Conservation (phyloP, 2,797 vertebrate genomes). For the Anolis apletophallus region DNA sequence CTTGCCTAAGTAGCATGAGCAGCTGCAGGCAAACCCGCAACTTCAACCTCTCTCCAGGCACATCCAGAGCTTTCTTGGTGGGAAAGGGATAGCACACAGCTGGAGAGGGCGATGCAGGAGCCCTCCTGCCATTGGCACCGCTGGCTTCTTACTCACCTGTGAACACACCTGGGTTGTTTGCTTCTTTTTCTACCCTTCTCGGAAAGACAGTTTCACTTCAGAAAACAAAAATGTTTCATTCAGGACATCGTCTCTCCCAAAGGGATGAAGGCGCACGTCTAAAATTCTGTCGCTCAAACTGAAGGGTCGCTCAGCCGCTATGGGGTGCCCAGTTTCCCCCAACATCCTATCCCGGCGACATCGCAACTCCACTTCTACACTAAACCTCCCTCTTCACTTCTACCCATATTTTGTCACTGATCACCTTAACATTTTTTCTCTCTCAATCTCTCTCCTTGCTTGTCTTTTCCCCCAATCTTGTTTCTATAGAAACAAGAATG, state of each 20-base stretch:
- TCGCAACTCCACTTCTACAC: background rate
- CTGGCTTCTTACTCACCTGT: conserved; percentile 67
- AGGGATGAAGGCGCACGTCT: background rate
- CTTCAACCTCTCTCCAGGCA: fast-evolving
- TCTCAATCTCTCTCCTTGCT: conserved; percentile 33
- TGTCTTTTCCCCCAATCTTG: conserved; percentile 71
- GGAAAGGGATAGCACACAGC: background rate
- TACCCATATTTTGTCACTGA: conserved; percentile 68
- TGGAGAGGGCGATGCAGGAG: fast-evolving
- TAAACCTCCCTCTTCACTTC: conserved; percentile 46
- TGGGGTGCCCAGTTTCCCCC: background rate
- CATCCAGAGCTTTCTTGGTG: background rate
- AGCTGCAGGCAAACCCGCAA: fast-evolving
- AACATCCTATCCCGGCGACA: background rate
- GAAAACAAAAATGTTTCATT: conserved; percentile 7
- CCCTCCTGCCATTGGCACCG: background rate
- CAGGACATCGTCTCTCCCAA: background rate
- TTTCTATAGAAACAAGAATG: conserved; percentile 82
- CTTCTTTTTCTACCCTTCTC: background rate
- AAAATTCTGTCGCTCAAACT: background rate
- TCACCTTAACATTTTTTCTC: conserved; percentile 69
- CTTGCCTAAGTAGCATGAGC: background rate
- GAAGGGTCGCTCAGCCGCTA: too few relatives aligned
- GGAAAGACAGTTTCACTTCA: conserved; percentile 37
- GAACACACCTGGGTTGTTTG: conserved; percentile 25